Evolutionary conservation across 1,140 invertebrate genomes (phyloP).

Genomic region (Callitettix versicolor): DNA sequence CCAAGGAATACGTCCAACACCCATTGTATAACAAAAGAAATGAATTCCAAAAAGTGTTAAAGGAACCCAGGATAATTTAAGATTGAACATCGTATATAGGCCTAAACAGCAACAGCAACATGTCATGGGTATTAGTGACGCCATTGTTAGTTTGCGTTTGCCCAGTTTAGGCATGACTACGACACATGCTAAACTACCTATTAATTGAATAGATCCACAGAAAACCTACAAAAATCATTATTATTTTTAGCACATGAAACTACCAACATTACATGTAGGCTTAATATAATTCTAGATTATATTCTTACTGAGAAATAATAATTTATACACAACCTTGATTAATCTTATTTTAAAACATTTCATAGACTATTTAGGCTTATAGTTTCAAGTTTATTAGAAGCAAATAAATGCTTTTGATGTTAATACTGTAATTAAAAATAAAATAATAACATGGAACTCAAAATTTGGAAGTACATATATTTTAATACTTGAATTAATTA

Average conservation of each 20-base stretch:
- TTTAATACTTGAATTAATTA: neutral
- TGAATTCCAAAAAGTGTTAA: conserved; percentile 17
- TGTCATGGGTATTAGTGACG: conserved; percentile 24
- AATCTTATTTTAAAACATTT: neutral
- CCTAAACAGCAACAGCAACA: conserved; percentile 16
- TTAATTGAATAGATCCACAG: conserved; percentile 4
- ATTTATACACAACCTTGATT: neutral
- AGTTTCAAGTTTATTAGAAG: neutral
- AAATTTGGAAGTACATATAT: no score
- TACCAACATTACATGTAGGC: neutral
- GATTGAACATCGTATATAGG: conserved; percentile 10
- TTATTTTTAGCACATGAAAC: neutral
- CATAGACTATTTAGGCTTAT: neutral
- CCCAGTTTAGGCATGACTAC: conserved; percentile 24
- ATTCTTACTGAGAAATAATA: conserved; percentile 8
- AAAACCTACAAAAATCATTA: neutral
- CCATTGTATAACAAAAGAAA: conserved; percentile 21
- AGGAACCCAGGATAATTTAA: conserved; percentile 19
- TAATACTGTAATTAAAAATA: no score
- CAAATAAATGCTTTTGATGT: no score
- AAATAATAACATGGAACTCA: no score
- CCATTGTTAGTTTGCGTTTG: conserved; percentile 27
- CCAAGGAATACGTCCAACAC: conserved; percentile 27
- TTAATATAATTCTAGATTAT: neutral
- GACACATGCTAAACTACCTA: conserved; percentile 13